A percentile compares a stretch with the other conserved stretches of the same genome.
Conservation (phyloP, 2,888 invertebrate genomes). For the Callyntrura guangdongensis region DNA sequence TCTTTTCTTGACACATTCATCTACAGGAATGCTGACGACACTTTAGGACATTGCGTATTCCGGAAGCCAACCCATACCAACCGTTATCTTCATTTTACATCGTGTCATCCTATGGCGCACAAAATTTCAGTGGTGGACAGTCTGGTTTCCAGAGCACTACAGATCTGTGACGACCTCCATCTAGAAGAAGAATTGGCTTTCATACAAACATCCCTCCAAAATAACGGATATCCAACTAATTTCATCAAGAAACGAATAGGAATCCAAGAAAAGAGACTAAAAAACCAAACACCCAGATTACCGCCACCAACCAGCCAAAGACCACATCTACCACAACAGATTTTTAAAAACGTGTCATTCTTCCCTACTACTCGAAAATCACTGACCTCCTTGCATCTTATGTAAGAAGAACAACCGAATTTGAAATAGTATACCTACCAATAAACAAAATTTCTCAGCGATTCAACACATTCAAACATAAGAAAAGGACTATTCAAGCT, state of each 20-base stretch:
- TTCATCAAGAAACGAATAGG: background rate
- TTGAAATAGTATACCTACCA: background rate
- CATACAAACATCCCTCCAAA: background rate
- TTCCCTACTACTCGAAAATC: background rate
- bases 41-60: too few relatives aligned
- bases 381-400: background rate
- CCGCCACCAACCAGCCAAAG: background rate
- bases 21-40: too few relatives aligned
- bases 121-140: slow-evolving; percentile 44
- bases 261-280: background rate
- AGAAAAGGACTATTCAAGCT: background rate
- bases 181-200: background rate
- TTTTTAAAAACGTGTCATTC: background rate
- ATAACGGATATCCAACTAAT: background rate
- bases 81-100: background rate
- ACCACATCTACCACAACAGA: background rate
- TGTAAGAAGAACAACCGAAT: background rate
- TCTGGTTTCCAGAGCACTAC: background rate
- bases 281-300: background rate
- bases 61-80: too few relatives aligned
- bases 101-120: slow-evolving; percentile 71
- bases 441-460: background rate
- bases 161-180: background rate
- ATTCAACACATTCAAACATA: background rate
- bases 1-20: too few relatives aligned